These are phyloP conservation scores for Hoplias malabaricus DNA, from an alignment of 2,113 vertebrate species.

Conservation along the genomic window DNA sequence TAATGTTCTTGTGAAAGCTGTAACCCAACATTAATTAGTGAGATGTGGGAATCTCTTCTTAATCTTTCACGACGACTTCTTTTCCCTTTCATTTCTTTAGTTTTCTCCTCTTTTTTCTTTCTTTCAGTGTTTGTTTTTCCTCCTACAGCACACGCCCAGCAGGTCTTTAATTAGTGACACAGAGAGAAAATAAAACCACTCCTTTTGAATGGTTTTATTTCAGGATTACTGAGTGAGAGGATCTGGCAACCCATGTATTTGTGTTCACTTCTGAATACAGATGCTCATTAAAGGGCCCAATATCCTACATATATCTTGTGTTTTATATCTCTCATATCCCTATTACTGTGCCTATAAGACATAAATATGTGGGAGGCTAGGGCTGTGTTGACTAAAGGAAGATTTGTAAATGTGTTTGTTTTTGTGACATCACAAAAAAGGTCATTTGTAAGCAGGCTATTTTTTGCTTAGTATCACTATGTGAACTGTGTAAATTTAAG, in stretches of 20 bases:
- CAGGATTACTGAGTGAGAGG: not conserved
- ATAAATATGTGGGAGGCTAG: no score
- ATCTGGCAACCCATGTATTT: not conserved
- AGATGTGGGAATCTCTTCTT: not conserved
- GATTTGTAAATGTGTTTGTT: no score
- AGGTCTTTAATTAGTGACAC: constrained; percentile 7
- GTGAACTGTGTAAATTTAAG: no score
- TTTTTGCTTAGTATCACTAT: no score
- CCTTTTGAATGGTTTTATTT: not conserved
- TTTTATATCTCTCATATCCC: no score
- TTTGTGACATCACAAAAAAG: no score
- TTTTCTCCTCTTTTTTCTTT: constrained; percentile 2
- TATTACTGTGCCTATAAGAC: no score
- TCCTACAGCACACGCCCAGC: constrained; percentile 14
- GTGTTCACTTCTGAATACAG: not conserved
- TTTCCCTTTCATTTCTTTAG: no score
- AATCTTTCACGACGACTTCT: not conserved
- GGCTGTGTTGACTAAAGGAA: no score
- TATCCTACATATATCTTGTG: no score
- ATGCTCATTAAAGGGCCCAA: not conserved
- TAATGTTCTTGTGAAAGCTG: not conserved
- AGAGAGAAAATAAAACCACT: not conserved
- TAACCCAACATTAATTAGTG: constrained; percentile 7
- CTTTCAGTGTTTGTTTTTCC: not conserved
- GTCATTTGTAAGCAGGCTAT: no score